These are phyloP conservation scores for Neolamprologus sp. DNA, from an alignment of 2,113 vertebrate genomes.

Conservation along the genomic window DNA sequence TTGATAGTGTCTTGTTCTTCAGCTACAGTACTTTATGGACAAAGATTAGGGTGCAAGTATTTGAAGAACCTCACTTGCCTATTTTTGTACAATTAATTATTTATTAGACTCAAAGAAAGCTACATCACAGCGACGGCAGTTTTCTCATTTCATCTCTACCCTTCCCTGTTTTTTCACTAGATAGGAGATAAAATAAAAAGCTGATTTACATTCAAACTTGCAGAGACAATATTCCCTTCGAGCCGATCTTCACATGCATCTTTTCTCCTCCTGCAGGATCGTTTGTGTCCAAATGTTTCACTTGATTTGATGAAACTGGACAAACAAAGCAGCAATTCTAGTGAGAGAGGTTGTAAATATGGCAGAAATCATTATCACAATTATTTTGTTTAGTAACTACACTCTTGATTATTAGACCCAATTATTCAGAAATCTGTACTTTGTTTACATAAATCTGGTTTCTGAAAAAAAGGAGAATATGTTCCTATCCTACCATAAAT, in stretches of 20 bases:
- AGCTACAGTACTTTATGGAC: neutral
- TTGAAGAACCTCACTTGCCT: neutral
- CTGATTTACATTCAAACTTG: neutral
- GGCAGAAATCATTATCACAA: neutral
- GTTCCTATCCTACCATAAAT: neutral
- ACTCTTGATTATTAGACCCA: neutral
- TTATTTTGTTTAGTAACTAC: neutral
- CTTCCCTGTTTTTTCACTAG: neutral
- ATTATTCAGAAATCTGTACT: neutral
- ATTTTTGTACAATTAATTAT: neutral
- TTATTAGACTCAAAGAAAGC: neutral
- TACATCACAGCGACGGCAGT: neutral
- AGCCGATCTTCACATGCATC: neutral
- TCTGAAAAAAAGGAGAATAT: neutral
- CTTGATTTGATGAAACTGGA: neutral
- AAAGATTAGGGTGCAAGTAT: neutral
- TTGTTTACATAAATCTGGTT: neutral
- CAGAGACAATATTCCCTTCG: accelerated
- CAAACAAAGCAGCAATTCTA: neutral
- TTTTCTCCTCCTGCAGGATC: neutral
- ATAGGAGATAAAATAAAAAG: neutral
- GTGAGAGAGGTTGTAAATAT: neutral
- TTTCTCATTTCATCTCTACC: neutral
- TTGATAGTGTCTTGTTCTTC: neutral
- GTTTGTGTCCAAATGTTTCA: neutral